Evolutionary conservation across 2,888 invertebrate genomes (phyloP).

Genomic region (Phalera bucephala): DNA sequence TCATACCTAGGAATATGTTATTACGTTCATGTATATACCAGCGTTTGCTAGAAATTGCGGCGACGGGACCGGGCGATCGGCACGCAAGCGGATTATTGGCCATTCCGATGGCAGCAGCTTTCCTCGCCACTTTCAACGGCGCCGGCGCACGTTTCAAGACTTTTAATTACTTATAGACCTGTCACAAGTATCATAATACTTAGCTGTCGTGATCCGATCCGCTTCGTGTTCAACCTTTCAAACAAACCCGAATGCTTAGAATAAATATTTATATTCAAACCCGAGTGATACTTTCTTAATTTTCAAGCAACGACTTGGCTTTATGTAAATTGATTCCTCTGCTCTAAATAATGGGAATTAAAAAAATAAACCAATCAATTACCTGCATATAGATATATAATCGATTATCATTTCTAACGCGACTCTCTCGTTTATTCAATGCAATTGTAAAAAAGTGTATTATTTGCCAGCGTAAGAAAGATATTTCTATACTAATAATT

Average conservation of each 20-base stretch:
- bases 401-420: slow-evolving; percentile 33
- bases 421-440: slow-evolving; percentile 13
- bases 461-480: slow-evolving; percentile 8
- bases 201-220: slow-evolving; percentile 9
- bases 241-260: too few relatives aligned
- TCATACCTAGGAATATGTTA: slow-evolving; percentile 16
- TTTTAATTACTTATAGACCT: slow-evolving; percentile 65
- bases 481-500: slow-evolving; percentile 17
- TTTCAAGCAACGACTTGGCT: too few relatives aligned
- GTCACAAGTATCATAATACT: slow-evolving; percentile 32
- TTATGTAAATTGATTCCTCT: slow-evolving; percentile 43
- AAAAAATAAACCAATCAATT: slow-evolving; percentile 50
- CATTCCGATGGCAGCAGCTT: slow-evolving; percentile 69
- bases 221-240: too few relatives aligned
- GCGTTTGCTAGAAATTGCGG: slow-evolving; percentile 32
- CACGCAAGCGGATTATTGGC: slow-evolving; percentile 65
- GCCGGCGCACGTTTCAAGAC: slow-evolving; percentile 56
- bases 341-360: slow-evolving; percentile 65
- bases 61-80: slow-evolving; percentile 30
- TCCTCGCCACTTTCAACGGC: slow-evolving; percentile 73
- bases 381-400: slow-evolving; percentile 47
- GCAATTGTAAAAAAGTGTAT: background rate
- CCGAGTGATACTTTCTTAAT: too few relatives aligned
- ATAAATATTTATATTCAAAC: too few relatives aligned
- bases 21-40: slow-evolving; percentile 13